These are phyloP conservation scores for Podarcis siculus DNA, from an alignment of 2,797 vertebrate genomes.

Conservation along the genomic window DNA sequence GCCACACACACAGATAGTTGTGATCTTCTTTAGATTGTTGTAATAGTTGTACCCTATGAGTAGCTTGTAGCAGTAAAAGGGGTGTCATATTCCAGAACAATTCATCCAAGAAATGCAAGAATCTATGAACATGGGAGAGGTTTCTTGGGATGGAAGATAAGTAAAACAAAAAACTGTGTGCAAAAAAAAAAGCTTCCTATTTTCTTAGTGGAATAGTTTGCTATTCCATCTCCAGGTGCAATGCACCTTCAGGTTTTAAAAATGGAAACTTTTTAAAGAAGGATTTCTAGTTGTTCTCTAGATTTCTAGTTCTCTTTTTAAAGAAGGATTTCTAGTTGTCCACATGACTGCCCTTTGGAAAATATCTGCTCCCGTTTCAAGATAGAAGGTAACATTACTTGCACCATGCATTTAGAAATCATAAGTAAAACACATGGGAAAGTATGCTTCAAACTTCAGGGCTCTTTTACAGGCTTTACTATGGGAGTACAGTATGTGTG, in stretches of 20 bases:
- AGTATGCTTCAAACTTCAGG: background rate
- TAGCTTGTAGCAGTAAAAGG: background rate
- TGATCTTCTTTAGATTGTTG: background rate
- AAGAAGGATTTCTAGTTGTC: background rate
- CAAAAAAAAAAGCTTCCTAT: background rate
- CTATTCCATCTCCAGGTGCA: background rate
- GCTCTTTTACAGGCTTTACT: background rate
- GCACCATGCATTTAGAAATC: background rate
- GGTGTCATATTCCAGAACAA: conserved; percentile 26
- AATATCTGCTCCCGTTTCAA: background rate
- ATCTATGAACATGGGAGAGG: background rate
- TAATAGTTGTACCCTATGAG: conserved; percentile 22
- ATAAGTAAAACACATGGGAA: background rate
- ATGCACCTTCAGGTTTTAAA: background rate
- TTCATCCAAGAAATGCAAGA: conserved; percentile 35
- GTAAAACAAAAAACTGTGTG: background rate
- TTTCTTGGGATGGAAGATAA: background rate
- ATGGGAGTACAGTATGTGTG: no score
- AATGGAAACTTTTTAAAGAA: background rate
- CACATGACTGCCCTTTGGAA: background rate
- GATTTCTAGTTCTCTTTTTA: no score
- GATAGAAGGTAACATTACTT: background rate
- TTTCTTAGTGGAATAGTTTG: background rate
- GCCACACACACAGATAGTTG: background rate
- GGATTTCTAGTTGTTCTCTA: background rate